These are phyloP conservation scores for Drosophila ironensis DNA, from an alignment of 1,140 invertebrate genomes.

Conservation along the genomic window DNA sequence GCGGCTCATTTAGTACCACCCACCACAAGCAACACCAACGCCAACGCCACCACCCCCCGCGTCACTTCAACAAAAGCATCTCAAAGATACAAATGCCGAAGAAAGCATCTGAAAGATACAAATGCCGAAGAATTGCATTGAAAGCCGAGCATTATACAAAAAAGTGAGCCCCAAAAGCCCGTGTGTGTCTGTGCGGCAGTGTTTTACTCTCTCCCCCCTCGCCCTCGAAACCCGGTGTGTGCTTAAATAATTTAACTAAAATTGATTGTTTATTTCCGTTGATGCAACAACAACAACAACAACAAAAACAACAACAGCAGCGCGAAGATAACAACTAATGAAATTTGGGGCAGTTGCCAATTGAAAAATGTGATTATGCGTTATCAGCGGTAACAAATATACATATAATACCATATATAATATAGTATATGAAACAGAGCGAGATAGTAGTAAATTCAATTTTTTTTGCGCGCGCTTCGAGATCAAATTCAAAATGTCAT, in stretches of 20 bases:
- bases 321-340: slow-evolving; percentile 55
- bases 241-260: slow-evolving; percentile 80
- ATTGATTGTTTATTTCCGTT: slow-evolving; percentile 81
- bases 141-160: background rate
- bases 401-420: slow-evolving; percentile 9
- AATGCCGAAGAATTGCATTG: background rate
- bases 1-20: slow-evolving; percentile 31
- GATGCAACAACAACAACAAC: slow-evolving; percentile 24
- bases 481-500: slow-evolving; percentile 63
- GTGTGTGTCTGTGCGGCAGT: slow-evolving; percentile 10
- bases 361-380: slow-evolving; percentile 78
- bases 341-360: slow-evolving; percentile 79
- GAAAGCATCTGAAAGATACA: background rate
- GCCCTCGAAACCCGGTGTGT: no score
- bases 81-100: slow-evolving; percentile 1
- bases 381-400: slow-evolving; percentile 49
- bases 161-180: background rate
- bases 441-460: slow-evolving; percentile 33
- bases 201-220: no score
- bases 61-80: background rate
- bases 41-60: background rate
- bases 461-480: slow-evolving; percentile 43
- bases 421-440: slow-evolving; percentile 5
- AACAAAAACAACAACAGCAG: slow-evolving; percentile 20
- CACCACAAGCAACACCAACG: slow-evolving; percentile 6